A percentile compares a stretch with the other conserved stretches of the same genome.
Evolutionary conservation across 2,113 vertebrate genomes (phyloP).

Genomic region (Neodontobutis hainanensis): DNA sequence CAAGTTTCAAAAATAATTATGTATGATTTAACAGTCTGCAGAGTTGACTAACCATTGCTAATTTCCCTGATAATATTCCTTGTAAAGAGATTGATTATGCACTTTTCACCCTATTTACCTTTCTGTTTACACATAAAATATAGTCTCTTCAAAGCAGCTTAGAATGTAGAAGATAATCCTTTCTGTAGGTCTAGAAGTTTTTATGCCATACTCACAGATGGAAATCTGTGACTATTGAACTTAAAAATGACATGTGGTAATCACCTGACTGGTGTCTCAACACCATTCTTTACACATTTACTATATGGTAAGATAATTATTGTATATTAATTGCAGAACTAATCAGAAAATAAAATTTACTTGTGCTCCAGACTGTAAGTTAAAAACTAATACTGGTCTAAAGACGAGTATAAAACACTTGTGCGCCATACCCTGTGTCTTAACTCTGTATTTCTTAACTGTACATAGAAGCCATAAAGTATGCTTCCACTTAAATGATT

Average conservation of each 20-base stretch:
- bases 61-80: not conserved
- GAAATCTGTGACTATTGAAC: slow-evolving; percentile 2
- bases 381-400: too few relatives aligned
- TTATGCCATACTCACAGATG: slow-evolving; percentile 4
- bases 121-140: slow-evolving; percentile 44
- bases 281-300: too few relatives aligned
- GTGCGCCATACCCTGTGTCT: too few relatives aligned
- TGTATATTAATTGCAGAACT: too few relatives aligned
- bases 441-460: too few relatives aligned
- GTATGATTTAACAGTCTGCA: slow-evolving; percentile 41
- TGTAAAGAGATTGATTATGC: not conserved
- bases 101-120: slow-evolving; percentile 17
- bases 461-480: too few relatives aligned
- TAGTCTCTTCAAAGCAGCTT: slow-evolving; percentile 55
- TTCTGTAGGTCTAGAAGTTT: slow-evolving; percentile 29
- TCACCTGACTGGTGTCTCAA: too few relatives aligned
- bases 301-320: too few relatives aligned
- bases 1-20: slow-evolving; percentile 9
- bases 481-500: too few relatives aligned
- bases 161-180: slow-evolving; percentile 48
- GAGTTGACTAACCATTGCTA: slow-evolving; percentile 47
- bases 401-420: too few relatives aligned
- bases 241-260: not conserved
- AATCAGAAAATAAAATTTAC: too few relatives aligned
- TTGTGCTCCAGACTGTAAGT: too few relatives aligned